Evolutionary conservation across 2,113 vertebrate species (phyloP).

Genomic region (Pseudorectes ferrugineus): DNA sequence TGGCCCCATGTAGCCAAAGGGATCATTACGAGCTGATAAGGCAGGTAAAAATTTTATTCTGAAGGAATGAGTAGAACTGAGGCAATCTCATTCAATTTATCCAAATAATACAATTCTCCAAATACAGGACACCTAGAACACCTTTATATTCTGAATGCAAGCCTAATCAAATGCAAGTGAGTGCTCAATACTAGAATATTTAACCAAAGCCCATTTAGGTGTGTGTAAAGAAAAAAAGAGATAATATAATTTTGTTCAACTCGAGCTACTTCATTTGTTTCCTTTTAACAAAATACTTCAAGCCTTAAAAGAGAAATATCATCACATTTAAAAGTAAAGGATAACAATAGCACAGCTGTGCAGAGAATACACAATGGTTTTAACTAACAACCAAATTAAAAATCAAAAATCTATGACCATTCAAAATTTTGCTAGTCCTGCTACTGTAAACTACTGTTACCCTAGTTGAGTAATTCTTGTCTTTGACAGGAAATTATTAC

Average conservation of each 20-base stretch:
- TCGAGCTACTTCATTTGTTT: background rate
- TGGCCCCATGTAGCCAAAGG: background rate
- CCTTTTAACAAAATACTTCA: background rate
- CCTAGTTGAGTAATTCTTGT: background rate
- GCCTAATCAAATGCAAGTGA: background rate
- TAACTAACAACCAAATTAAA: background rate
- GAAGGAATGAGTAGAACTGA: background rate
- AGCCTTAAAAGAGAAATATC: background rate
- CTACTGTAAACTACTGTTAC: background rate
- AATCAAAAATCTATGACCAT: background rate
- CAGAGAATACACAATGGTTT: background rate
- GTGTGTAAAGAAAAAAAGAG: background rate
- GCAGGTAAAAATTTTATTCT: background rate
- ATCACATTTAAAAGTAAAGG: background rate
- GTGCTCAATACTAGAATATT: background rate
- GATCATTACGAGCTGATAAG: background rate
- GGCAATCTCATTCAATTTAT: background rate
- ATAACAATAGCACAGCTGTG: background rate
- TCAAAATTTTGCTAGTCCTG: background rate
- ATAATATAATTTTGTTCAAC: background rate
- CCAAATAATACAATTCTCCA: background rate
- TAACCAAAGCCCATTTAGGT: background rate
- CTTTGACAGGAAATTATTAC: background rate
- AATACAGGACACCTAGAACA: background rate
- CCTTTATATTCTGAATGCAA: background rate